phyloP scores from a whole-genome alignment of 2,113 vertebrate species.

The Lanius collurio region DNA sequence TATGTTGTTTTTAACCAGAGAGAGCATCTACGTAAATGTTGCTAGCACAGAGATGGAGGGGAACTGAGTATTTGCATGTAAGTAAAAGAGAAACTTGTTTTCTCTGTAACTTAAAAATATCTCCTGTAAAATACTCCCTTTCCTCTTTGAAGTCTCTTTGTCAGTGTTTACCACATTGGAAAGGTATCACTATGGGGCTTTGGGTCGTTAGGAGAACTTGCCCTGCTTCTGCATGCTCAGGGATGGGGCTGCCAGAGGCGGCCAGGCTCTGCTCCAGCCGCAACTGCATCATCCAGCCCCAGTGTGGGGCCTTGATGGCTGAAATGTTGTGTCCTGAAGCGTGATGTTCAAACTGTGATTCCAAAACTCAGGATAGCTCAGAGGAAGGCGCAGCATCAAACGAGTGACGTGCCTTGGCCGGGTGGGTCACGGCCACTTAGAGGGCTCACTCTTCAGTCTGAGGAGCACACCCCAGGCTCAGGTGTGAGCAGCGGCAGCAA shows the following conservation, averaged over 20 bases:
- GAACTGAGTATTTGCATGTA: not conserved
- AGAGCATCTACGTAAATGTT: not conserved
- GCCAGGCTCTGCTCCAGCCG: not conserved
- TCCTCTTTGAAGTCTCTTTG: not conserved
- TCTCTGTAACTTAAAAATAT: not conserved
- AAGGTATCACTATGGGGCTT: not conserved
- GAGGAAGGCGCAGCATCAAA: no score
- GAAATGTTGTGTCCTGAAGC: not conserved
- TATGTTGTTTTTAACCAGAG: not conserved
- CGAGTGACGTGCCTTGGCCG: no score
- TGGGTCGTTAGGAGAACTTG: not conserved
- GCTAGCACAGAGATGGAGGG: not conserved
- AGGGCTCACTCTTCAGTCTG: no score
- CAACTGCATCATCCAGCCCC: not conserved
- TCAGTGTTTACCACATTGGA: not conserved
- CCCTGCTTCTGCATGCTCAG: fast-evolving
- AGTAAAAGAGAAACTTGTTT: not conserved
- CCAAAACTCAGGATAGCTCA: no score
- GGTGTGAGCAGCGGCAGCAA: no score
- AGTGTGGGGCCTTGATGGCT: fast-evolving
- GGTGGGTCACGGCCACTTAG: no score
- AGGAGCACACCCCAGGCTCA: no score
- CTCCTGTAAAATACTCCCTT: not conserved
- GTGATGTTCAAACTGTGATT: not conserved
- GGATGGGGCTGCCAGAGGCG: fast-evolving